phyloP scores from a whole-genome alignment of 2,888 invertebrate genomes.

The Agriopis leucophaearia region DNA sequence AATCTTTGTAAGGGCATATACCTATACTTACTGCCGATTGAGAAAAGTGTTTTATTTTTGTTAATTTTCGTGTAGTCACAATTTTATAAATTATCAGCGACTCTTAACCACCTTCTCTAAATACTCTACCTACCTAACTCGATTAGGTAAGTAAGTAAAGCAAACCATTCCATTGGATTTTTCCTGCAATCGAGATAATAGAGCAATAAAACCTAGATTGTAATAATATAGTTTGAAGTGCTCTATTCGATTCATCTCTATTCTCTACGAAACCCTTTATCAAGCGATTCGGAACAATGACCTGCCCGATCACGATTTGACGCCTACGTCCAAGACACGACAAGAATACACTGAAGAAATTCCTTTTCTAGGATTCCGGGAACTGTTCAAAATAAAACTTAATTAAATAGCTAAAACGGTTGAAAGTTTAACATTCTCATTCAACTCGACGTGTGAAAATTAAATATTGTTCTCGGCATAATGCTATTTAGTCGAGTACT shows the following conservation, averaged over 20 bases:
- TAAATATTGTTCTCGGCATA: conserved; percentile 2
- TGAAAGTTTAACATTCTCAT: not conserved
- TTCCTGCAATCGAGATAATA: conserved; percentile 7
- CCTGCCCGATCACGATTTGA: conserved; percentile 45
- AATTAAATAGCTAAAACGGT: conserved; percentile 1
- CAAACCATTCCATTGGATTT: not conserved
- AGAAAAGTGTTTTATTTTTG: too few relatives aligned
- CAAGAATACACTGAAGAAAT: conserved; percentile 40
- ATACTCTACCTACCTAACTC: not conserved
- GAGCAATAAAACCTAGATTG: conserved; percentile 15
- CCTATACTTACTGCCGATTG: too few relatives aligned
- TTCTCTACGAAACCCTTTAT: conserved; percentile 39
- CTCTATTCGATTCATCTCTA: conserved; percentile 27
- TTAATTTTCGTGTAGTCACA: not conserved
- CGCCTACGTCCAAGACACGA: conserved; percentile 41
- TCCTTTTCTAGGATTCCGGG: conserved; percentile 35
- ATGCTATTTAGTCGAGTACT: conserved; percentile 9
- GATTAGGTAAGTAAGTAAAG: not conserved
- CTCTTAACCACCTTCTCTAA: not conserved
- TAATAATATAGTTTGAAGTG: conserved; percentile 14
- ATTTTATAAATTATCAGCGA: not conserved
- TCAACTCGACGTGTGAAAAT: not conserved
- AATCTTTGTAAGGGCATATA: not conserved
- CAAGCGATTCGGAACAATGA: conserved; percentile 46
- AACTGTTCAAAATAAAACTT: conserved; percentile 4